Evolutionary conservation across 2,113 vertebrate genomes (phyloP), one percentile per base, ranked within the genome.

Genomic region (Sakesphorus luctuosus): DNA sequence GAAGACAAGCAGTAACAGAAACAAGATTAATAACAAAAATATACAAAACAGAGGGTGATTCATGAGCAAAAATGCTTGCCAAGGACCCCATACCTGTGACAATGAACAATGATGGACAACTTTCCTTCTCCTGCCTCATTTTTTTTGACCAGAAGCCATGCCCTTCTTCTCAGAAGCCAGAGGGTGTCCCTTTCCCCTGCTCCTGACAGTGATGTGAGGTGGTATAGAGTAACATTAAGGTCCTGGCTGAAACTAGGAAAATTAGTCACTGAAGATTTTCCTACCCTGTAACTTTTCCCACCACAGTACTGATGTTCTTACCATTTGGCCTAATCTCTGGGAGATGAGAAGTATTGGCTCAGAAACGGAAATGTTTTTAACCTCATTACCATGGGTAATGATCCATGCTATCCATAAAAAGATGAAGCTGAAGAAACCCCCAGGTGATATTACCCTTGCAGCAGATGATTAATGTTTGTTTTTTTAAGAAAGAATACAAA

Each of bases 391-490:
- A 59, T 28, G n/a, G 80, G 20, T 74, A 91, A 87, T 44, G 81
- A 68, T 74, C 75, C 47, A 65, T 3, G 16, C 7, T 18, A 93
- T 36, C n/a, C 35, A 55, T 65, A 59, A 72, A 93, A 68, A 84
- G 8, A 16, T 88, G 49, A 82, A 71, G n/a, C 40, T 72, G 25
- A 85, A 79, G 46, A 86, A 94, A 90, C 78, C 21, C 29, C 10
- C 25, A 40, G 20, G 55, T 84, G 44, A 68, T 62, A 11, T 10
- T 66, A 76, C 33, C 5, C 21, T 69, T 76, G 38, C 7, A 50
- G 36, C 7, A 78, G 26, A n/a, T 31, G 8, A 79, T 74, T n/a
- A 63, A 9, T 18, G 6, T 3, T 59, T 62, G 65, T 38, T 84
- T 89, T 87, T 40, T 35, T 7, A 55, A 35, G 38, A 38, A 85